phyloP scores from a whole-genome alignment of 2,888 invertebrate species.

The Tenthredo amoena region DNA sequence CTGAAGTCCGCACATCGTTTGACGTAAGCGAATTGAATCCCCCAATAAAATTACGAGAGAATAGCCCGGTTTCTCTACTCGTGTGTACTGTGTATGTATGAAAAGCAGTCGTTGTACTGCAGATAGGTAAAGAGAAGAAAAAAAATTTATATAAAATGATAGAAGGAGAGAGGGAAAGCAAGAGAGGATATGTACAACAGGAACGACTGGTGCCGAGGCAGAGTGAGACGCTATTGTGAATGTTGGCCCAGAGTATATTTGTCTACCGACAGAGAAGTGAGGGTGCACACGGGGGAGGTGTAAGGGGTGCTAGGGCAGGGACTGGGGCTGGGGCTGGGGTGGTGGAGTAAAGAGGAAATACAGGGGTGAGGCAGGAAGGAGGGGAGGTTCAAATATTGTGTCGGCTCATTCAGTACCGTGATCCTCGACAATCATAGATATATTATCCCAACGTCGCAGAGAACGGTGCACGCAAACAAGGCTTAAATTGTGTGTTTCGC shows the following conservation, averaged over 20 bases:
- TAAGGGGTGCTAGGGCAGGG: conserved; percentile 55
- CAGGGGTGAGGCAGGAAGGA: conserved; percentile 45
- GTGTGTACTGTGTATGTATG: not conserved
- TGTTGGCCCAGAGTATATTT: conserved; percentile 63
- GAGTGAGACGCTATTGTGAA: conserved; percentile 64
- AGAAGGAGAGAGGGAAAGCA: conserved; percentile 48
- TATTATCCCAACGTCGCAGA: conserved; percentile 65
- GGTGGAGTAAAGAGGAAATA: conserved; percentile 49
- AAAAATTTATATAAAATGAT: not conserved
- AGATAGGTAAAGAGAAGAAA: conserved; percentile 25
- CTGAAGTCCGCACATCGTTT: not conserved
- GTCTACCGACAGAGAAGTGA: conserved; percentile 46
- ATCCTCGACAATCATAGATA: conserved; percentile 66
- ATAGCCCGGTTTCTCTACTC: not conserved
- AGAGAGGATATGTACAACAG: conserved; percentile 46
- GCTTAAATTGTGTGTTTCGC: conserved; percentile 48
- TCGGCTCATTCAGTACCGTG: conserved; percentile 64
- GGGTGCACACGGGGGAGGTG: conserved; percentile 57
- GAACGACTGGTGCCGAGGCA: conserved; percentile 47
- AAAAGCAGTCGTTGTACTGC: not conserved
- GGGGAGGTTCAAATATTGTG: conserved; percentile 62
- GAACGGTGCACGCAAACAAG: conserved; percentile 46
- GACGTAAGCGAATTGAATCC: not conserved
- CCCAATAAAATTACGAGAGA: conserved; percentile 15
- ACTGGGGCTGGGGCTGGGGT: conserved; percentile 53